These are phyloP conservation scores for Pachyrhynchus sulphureomaculatus DNA, from an alignment of 1,140 invertebrate species.

Conservation along the genomic window DNA sequence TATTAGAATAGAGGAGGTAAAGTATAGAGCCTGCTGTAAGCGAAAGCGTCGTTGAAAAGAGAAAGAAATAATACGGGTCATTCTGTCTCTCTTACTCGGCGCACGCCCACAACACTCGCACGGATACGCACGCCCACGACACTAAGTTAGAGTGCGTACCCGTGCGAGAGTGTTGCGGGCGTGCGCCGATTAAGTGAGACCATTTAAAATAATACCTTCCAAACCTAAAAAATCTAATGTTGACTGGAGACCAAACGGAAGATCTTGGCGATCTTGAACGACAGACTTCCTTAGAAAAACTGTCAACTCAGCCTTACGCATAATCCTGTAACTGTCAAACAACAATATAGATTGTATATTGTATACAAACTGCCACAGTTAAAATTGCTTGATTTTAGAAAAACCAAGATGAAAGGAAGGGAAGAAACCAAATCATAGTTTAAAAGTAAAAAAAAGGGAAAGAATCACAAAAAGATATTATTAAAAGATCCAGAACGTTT, in stretches of 20 bases:
- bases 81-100: no score
- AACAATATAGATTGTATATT: constrained; percentile 85
- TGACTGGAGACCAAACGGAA: constrained; percentile 95
- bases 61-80: no score
- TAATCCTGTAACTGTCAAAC: constrained; percentile 94
- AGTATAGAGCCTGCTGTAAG: no score
- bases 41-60: no score
- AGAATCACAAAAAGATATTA: constrained; percentile 84
- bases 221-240: constrained; percentile 84
- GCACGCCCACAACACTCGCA: no score
- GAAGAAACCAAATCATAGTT: constrained; percentile 85
- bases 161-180: no score
- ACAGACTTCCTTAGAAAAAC: constrained; percentile 74
- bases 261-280: constrained; percentile 94
- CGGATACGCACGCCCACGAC: no score
- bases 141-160: no score
- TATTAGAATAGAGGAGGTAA: no score
- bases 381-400: constrained; percentile 89
- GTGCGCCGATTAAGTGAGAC: no score
- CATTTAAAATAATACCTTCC: constrained; percentile 89
- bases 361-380: constrained; percentile 81
- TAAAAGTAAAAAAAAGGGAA: constrained; percentile 93
- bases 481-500: constrained; percentile 79
- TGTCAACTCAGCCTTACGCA: constrained; percentile 86
- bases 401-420: constrained; percentile 90